phyloP scores from a whole-genome alignment of 2,888 invertebrate genomes.

The Eupithecia inturbata region DNA sequence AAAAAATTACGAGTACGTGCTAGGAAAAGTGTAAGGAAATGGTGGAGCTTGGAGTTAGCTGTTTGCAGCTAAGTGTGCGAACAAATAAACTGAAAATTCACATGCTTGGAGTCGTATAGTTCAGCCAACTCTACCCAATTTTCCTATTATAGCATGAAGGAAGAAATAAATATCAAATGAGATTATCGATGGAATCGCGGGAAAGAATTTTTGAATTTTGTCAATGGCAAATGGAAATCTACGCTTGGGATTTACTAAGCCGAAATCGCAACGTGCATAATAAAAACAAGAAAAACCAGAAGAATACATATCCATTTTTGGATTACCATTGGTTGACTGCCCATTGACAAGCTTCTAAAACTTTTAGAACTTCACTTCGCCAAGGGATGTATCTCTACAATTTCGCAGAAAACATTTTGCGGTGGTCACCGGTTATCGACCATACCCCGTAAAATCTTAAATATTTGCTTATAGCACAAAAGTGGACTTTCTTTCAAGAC shows the following conservation, averaged over 20 bases:
- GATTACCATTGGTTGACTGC: background rate
- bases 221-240: background rate
- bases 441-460: slow-evolving; percentile 15
- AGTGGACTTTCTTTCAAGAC: slow-evolving; percentile 33
- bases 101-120: background rate
- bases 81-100: background rate
- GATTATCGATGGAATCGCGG: background rate
- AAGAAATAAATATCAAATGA: background rate
- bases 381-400: background rate
- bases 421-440: background rate
- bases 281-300: background rate
- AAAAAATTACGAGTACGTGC: no score
- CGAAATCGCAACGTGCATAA: background rate
- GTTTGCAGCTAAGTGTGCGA: background rate
- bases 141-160: background rate
- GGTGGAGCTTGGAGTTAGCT: background rate
- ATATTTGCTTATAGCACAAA: slow-evolving; percentile 25
- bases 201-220: background rate
- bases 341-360: background rate
- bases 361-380: background rate
- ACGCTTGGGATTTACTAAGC: background rate
- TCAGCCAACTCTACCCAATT: background rate
- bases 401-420: background rate
- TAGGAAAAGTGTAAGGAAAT: no score
- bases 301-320: background rate